phyloP scores from a whole-genome alignment of 1,140 invertebrate species.

The Pararge aegeria region DNA sequence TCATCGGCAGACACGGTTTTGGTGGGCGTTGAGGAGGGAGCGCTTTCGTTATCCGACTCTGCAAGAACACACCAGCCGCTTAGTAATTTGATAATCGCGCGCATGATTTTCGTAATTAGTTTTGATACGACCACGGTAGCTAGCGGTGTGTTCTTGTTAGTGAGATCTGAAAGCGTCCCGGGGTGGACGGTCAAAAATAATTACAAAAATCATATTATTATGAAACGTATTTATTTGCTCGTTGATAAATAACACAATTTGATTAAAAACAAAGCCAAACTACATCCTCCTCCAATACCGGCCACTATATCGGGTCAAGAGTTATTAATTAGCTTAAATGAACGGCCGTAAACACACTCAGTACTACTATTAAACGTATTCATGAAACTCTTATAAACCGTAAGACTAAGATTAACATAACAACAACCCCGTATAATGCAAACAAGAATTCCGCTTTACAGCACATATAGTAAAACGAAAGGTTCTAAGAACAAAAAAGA shows the following conservation, averaged over 20 bases:
- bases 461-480: slow-evolving; percentile 7
- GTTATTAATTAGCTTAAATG: slow-evolving; percentile 60
- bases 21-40: slow-evolving; percentile 80
- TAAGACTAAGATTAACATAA: slow-evolving; percentile 71
- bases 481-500: slow-evolving; percentile 5
- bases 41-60: slow-evolving; percentile 87
- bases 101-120: slow-evolving; percentile 75
- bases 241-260: slow-evolving; percentile 76
- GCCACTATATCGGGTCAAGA: slow-evolving; percentile 57
- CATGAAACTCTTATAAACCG: slow-evolving; percentile 59
- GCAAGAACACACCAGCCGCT: slow-evolving; percentile 82
- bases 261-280: slow-evolving; percentile 72
- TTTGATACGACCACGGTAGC: slow-evolving; percentile 60
- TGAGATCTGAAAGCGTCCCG: slow-evolving; percentile 58
- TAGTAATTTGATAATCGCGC: slow-evolving; percentile 33
- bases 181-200: slow-evolving; percentile 72
- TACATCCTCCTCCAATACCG: slow-evolving; percentile 52
- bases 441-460: slow-evolving; percentile 40
- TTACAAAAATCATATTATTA: slow-evolving; percentile 78
- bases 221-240: slow-evolving; percentile 74
- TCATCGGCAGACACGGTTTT: slow-evolving; percentile 63
- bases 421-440: slow-evolving; percentile 63
- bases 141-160: slow-evolving; percentile 62
- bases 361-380: slow-evolving; percentile 60
- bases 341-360: slow-evolving; percentile 59